Conservation (phyloP, 53 echinoderm and acorn worm species). For the Hippasteria phrygiana region DNA sequence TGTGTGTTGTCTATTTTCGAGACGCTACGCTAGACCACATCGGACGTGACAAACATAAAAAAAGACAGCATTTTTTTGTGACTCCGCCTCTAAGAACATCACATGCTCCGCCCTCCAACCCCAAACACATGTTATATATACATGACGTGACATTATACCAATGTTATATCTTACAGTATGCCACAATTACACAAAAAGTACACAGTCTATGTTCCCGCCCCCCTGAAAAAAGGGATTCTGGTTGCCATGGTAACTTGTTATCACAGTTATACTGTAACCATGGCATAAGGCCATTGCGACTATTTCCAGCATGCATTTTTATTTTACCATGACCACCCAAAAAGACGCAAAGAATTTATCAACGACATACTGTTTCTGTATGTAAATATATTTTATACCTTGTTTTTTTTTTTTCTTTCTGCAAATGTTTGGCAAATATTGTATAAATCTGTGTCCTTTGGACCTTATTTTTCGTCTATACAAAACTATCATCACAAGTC, state of each 20-base stretch:
- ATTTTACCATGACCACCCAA: slow-evolving; percentile 21
- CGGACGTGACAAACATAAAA: slow-evolving; percentile 49
- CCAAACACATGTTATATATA: background rate
- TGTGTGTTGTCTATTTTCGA: background rate
- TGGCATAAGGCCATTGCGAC: slow-evolving; percentile 8
- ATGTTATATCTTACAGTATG: slow-evolving; percentile 20
- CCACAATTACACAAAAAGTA: slow-evolving; percentile 24
- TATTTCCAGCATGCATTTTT: slow-evolving; percentile 13
- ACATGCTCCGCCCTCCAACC: slow-evolving; percentile 26
- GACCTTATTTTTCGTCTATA: slow-evolving; percentile 52
- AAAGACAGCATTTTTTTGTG: background rate
- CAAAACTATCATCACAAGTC: slow-evolving; percentile 49
- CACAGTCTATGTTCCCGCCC: background rate
- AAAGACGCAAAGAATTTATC: background rate
- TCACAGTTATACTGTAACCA: slow-evolving; percentile 38
- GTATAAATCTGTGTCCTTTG: slow-evolving; percentile 50
- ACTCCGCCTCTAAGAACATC: background rate
- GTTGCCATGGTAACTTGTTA: slow-evolving; percentile 29
- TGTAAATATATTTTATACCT: slow-evolving; percentile 47
- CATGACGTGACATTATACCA: slow-evolving; percentile 2
- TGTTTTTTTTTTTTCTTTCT: slow-evolving; percentile 21
- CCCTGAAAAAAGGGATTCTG: slow-evolving; percentile 10
- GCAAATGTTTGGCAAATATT: slow-evolving; percentile 58
- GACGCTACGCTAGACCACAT: slow-evolving; percentile 19
- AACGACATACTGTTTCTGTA: slow-evolving; percentile 40